Evolutionary conservation across 2,113 vertebrate genomes (phyloP).

Genomic region (Sphaerodactylus townsendi): DNA sequence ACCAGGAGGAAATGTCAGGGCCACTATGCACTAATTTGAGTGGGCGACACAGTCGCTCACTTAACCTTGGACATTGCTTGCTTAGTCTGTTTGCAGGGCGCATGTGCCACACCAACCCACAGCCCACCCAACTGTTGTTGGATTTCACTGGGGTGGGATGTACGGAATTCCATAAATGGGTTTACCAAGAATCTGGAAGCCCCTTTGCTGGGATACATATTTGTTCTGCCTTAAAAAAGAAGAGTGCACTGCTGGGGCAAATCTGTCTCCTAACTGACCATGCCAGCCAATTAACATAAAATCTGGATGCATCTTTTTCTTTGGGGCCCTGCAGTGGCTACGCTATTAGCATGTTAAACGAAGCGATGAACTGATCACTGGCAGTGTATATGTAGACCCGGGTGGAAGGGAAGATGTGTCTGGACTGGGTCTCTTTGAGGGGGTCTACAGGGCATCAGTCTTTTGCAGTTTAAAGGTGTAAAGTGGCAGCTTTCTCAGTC

Average conservation of each 20-base stretch:
- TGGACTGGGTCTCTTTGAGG: neutral
- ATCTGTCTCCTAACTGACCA: neutral
- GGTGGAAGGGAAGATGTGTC: neutral
- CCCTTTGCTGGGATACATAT: neutral
- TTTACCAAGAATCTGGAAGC: neutral
- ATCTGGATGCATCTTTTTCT: neutral
- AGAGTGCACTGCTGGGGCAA: neutral
- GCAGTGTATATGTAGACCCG: no score
- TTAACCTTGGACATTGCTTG: neutral
- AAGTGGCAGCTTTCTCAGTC: neutral
- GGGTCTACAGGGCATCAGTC: neutral
- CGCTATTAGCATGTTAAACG: neutral
- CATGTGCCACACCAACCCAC: no score
- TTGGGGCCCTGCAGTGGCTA: no score
- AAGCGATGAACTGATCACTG: neutral
- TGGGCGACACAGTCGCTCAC: no score
- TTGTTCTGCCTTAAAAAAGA: neutral
- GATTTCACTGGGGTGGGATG: neutral
- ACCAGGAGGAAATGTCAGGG: neutral
- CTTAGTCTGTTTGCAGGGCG: neutral
- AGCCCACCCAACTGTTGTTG: neutral
- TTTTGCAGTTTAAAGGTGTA: no score
- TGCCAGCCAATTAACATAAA: neutral
- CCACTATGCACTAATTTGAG: no score
- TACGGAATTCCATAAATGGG: no score